phyloP scores from a whole-genome alignment of 2,113 vertebrate species.

The Paedocypris sp. region DNA sequence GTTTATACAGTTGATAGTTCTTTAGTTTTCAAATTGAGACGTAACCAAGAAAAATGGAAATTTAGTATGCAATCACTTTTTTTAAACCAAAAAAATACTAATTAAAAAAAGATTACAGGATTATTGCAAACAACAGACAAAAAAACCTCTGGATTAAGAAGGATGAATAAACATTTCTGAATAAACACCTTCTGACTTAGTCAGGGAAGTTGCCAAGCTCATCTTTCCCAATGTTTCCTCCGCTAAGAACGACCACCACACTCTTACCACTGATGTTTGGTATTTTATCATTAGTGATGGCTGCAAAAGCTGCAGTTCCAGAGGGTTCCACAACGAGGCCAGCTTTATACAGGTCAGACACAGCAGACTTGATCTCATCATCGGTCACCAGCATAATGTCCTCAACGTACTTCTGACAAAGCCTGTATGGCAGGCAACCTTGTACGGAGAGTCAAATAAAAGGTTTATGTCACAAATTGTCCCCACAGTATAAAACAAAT shows the following conservation, averaged over 20 bases:
- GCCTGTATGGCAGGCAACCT: constrained; percentile 54
- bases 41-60: no score
- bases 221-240: constrained; percentile 62
- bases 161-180: not conserved
- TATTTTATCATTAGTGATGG: constrained; percentile 50
- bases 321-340: constrained; percentile 63
- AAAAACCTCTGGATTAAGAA: no score
- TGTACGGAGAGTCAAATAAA: not conserved
- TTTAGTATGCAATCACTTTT: no score
- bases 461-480: no score
- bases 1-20: no score
- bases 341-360: constrained; percentile 52
- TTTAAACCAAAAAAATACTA: no score
- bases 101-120: no score
- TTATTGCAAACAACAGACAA: no score
- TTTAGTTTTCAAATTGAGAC: no score
- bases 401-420: constrained; percentile 56
- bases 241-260: constrained; percentile 55
- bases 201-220: constrained; percentile 52
- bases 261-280: constrained; percentile 49
- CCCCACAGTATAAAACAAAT: no score
- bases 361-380: constrained; percentile 53
- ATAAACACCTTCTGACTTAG: constrained; percentile 31
- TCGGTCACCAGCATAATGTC: constrained; percentile 59
- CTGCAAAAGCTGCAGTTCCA: constrained; percentile 57